Conservation (phyloP, 2,113 vertebrate genomes). For the Hiodon alosoides region DNA sequence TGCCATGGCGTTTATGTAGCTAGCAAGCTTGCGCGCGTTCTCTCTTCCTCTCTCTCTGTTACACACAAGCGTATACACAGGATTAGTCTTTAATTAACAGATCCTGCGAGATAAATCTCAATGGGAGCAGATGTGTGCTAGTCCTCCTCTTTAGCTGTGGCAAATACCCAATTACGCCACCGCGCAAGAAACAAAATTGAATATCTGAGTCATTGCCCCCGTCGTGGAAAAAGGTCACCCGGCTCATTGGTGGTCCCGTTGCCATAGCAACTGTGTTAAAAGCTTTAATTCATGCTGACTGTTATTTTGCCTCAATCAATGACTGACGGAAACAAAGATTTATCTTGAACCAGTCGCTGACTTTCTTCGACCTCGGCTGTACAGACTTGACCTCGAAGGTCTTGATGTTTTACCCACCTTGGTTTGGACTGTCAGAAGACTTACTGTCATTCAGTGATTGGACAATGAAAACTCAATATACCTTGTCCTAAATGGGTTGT, state of each 20-base stretch:
- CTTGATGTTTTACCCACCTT: no score
- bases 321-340: background rate
- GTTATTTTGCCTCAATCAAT: conserved; percentile 12
- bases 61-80: background rate
- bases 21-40: no score
- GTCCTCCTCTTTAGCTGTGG: background rate
- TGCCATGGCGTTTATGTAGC: no score
- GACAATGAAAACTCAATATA: no score
- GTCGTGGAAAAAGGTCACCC: conserved; percentile 26
- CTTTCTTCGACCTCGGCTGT: no score
- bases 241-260: conserved; percentile 13
- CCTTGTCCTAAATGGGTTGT: no score
- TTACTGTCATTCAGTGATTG: no score
- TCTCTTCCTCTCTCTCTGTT: no score
- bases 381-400: no score
- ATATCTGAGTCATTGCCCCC: conserved; percentile 24
- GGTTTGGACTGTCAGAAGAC: no score
- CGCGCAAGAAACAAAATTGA: background rate
- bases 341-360: no score
- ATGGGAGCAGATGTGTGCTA: background rate
- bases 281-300: conserved; percentile 37
- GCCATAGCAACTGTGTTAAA: conserved; percentile 19
- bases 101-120: background rate
- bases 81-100: background rate
- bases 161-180: background rate